Percentiles rank a stretch among this genome's conserved stretches.
Conservation (phyloP, 2,888 invertebrate species). For the Chorisops tibialis region DNA sequence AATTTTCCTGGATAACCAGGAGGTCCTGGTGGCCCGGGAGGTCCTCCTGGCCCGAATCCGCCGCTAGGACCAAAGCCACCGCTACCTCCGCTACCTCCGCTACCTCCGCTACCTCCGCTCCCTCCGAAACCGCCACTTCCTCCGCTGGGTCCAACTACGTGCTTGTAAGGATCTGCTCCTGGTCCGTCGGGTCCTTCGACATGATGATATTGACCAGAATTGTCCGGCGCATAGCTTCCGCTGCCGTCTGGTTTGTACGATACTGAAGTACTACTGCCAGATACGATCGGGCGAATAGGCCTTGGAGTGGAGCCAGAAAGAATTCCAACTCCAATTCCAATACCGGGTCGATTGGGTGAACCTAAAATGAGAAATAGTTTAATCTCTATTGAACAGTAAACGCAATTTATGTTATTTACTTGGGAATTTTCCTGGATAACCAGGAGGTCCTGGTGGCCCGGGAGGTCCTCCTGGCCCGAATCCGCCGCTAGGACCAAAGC, state of each 20-base stretch:
- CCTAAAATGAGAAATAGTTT: not conserved
- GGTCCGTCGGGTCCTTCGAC: constrained; percentile 35
- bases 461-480: constrained; percentile 42
- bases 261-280: not conserved
- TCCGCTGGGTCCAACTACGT: constrained; percentile 18
- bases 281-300: not conserved
- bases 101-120: constrained; percentile 34
- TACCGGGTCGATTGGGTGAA: not conserved
- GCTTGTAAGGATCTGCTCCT: constrained; percentile 26
- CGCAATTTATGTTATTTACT: too few species aligned
- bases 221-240: constrained; percentile 28
- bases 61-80: constrained; percentile 31
- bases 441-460: constrained; percentile 54
- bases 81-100: constrained; percentile 42
- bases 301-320: not conserved
- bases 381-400: not conserved
- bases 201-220: constrained; percentile 30
- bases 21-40: constrained; percentile 53
- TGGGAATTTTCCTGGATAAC: constrained; percentile 38
- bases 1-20: constrained; percentile 42
- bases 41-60: constrained; percentile 41
- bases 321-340: not conserved
- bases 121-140: constrained; percentile 50
- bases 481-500: constrained; percentile 25
- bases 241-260: not conserved